Evolutionary conservation across 2,113 vertebrate genomes (phyloP).

Genomic region (Eupsittula cactorum): DNA sequence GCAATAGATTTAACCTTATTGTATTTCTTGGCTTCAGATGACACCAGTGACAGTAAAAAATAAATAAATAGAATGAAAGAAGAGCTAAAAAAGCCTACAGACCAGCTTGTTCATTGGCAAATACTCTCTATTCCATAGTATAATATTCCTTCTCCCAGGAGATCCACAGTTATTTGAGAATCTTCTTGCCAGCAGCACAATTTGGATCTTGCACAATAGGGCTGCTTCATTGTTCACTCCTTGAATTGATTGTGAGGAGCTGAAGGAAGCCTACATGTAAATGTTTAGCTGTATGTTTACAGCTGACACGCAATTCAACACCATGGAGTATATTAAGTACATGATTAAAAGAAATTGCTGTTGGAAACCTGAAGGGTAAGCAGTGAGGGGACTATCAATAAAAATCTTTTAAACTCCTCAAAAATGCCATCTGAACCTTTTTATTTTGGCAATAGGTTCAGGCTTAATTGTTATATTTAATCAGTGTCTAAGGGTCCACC

Average conservation of each 20-base stretch:
- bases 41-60: conserved; percentile 33
- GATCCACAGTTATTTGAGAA: conserved; percentile 64
- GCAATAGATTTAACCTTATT: conserved; percentile 45
- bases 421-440: not conserved
- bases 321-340: not conserved
- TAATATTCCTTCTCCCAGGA: conserved; percentile 56
- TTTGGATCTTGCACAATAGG: conserved; percentile 46
- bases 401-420: not conserved
- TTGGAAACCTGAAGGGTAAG: conserved; percentile 14
- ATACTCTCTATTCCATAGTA: conserved; percentile 31
- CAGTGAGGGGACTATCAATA: not conserved
- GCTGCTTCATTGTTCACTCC: conserved; percentile 45
- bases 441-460: not conserved
- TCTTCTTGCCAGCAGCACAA: conserved; percentile 64
- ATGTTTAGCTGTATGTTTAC: conserved; percentile 35
- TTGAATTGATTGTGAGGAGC: conserved; percentile 19
- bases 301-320: not conserved
- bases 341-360: conserved; percentile 44
- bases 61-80: conserved; percentile 35
- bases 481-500: not conserved
- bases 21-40: conserved; percentile 33
- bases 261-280: conserved; percentile 30
- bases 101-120: conserved; percentile 14
- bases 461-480: not conserved
- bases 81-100: not conserved